A percentile compares a stretch with the other conserved stretches of the same genome.
Conservation (phyloP, 2,797 vertebrate genomes). For the Oreochromis mossambicus region DNA sequence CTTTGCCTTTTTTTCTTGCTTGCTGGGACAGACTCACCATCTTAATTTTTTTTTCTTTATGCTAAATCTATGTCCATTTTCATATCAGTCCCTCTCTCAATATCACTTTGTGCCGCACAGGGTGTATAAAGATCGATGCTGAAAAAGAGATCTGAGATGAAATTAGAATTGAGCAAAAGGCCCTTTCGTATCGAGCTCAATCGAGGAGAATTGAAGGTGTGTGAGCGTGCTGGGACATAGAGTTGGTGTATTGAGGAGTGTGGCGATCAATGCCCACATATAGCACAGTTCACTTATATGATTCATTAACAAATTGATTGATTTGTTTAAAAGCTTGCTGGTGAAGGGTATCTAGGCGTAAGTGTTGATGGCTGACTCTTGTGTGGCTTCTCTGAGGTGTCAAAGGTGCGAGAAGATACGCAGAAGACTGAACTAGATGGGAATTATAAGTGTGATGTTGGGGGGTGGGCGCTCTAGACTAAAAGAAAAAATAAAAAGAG, state of each 20-base stretch:
- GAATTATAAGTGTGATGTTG: neutral
- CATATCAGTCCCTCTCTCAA: constrained; percentile 48
- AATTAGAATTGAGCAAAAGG: constrained; percentile 63
- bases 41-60: constrained; percentile 10
- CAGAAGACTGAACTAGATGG: neutral
- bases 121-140: constrained; percentile 58
- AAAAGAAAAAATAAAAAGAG: neutral
- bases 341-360: constrained; percentile 16
- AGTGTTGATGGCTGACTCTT: neutral
- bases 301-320: constrained; percentile 61
- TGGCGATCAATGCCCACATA: constrained; percentile 35
- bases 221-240: neutral
- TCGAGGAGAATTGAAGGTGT: neutral
- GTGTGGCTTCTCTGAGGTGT: neutral
- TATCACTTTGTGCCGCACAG: constrained; percentile 33
- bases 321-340: constrained; percentile 35
- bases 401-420: neutral
- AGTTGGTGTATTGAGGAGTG: neutral
- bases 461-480: neutral
- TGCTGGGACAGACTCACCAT: neutral
- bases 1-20: neutral
- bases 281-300: constrained; percentile 6
- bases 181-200: constrained; percentile 14
- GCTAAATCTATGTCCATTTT: constrained; percentile 65
- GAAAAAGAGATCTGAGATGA: constrained; percentile 57